Evolutionary conservation across 2,888 invertebrate genomes (phyloP), one percentile per base, ranked within the genome.

Genomic region (Hesperia comma): DNA sequence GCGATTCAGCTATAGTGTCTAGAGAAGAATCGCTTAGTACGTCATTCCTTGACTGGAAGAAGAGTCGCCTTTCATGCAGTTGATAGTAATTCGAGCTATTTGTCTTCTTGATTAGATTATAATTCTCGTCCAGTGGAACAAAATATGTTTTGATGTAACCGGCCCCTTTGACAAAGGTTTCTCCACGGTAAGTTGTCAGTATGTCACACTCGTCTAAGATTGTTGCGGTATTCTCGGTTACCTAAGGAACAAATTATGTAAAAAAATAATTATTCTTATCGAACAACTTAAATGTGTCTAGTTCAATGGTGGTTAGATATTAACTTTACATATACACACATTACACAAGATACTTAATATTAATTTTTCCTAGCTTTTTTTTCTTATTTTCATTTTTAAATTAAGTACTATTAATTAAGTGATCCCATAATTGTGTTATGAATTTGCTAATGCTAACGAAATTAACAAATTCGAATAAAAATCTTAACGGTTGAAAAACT

Each of bases 131-230:
- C 14, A 96, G 87, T 14, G 94, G 94, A 8, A 96, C 95, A 76
- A 95, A 96, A 81, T 95, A 97, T 4, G 97, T 97, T 72, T 95
- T 95, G 17, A 96, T 94, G 72, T 93, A 90, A 19, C 93, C 93
- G 68, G 94, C 94, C 0, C 97, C 96, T 87, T 96, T 97, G 0
- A 97, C 96, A 74, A 90, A 94, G 0, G 95, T 96, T 74, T 94
- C 93, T 1, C 96, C 96, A 26, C 97, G 93, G 73, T 94, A 94
- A 62, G 94, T 93, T 71, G 97, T 97, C 37, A 94, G 86, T 68
- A 96, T 94, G 51, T 95, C 95, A 74, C 95, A 94, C 71, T 95
- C 94, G 62, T 95, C 93, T 68, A 97, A 85, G 56, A 95, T 94
- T 7, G 93, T 80, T 0, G 96, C 96, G 0, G 97, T 96, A 61